Percentiles rank a stretch among this genome's conserved stretches.
These are phyloP conservation scores for Tortricodes alternella DNA, from an alignment of 2,888 invertebrate genomes.

Conservation along the genomic window DNA sequence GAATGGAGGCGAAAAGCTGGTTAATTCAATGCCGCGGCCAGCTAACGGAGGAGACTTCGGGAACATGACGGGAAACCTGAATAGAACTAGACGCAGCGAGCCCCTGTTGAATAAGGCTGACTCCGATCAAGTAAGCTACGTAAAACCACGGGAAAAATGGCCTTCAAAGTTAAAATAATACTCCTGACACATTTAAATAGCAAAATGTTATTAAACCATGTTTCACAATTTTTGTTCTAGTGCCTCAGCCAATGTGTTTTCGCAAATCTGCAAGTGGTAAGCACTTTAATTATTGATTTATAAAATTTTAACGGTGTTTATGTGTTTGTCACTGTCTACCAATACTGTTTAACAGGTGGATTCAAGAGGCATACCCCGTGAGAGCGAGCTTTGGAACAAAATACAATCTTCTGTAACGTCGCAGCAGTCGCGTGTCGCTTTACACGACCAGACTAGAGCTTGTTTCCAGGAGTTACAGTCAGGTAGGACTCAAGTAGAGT, in stretches of 20 bases:
- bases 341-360: slow-evolving; percentile 59
- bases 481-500: too few species aligned
- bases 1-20: slow-evolving; percentile 46
- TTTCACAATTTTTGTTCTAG: slow-evolving; percentile 60
- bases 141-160: too few species aligned
- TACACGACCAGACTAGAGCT: slow-evolving; percentile 67
- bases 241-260: slow-evolving; percentile 79
- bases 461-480: slow-evolving; percentile 74
- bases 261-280: slow-evolving; percentile 77
- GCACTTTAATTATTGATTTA: slow-evolving; percentile 40
- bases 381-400: slow-evolving; percentile 68
- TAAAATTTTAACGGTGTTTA: too few species aligned
- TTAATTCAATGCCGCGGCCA: slow-evolving; percentile 45
- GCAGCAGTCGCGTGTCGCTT: slow-evolving; percentile 63
- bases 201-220: neutral
- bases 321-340: neutral
- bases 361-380: slow-evolving; percentile 70
- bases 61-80: slow-evolving; percentile 35
- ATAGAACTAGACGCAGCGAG: slow-evolving; percentile 56
- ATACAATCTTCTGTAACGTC: slow-evolving; percentile 67
- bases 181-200: slow-evolving; percentile 8
- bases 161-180: too few species aligned
- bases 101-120: slow-evolving; percentile 55
- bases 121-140: slow-evolving; percentile 55
- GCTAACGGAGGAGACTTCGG: slow-evolving; percentile 35